Base-by-base conservation (phyloP, 1,140 invertebrate species). In the Uloborus diversus region DNA sequence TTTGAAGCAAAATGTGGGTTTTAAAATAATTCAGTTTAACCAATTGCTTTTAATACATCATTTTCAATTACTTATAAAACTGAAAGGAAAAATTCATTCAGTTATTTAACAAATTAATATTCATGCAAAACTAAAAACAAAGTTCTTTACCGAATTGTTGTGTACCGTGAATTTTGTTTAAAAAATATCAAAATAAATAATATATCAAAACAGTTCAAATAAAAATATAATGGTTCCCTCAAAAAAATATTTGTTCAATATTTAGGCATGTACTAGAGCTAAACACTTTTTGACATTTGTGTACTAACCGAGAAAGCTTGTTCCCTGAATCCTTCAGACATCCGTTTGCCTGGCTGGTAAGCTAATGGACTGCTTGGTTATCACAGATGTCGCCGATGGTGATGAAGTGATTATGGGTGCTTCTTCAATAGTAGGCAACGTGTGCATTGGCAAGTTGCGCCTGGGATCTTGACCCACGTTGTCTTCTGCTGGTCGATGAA, bases 351-450 rank as follows among this genome's bases (percentile, higher is more conserved):
- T 65, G 5, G 70, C 57, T 5, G 61, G 13, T 2, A 62, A 47
- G 5, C 62, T 33, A 3, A 66, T 25, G 11, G 61, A 32, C 25
- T 76, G 73, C n/a, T 76, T 76, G 14, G 73, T 30, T 76, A 76
- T 76, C 73, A 76, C 73, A 75, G 57, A 32, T 20, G 59, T 23
- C n/a, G 70, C 57, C 1, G 70, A 62, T 14, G 70, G 20, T 7
- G 70, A 3, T 14, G 70, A 28, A 14, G 51, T 47, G 37, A 62
- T n/a, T 20, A 23, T 17, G 0, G 70, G 57, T 7, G 35, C 32
- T 33, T 76, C 73, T 20, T 76, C 73, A 13, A 76, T 76, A 2
- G 73, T 76, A 17, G 73, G 73, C 49, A 76, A 27, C 28, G 73
- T 65, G 28, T 65, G 61, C 61, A 76, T 32, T 25, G 73, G 73